A percentile compares a stretch with the other conserved stretches of the same genome.
Evolutionary conservation across 2,888 invertebrate species (phyloP).

Genomic region (Nymphalis urticae): DNA sequence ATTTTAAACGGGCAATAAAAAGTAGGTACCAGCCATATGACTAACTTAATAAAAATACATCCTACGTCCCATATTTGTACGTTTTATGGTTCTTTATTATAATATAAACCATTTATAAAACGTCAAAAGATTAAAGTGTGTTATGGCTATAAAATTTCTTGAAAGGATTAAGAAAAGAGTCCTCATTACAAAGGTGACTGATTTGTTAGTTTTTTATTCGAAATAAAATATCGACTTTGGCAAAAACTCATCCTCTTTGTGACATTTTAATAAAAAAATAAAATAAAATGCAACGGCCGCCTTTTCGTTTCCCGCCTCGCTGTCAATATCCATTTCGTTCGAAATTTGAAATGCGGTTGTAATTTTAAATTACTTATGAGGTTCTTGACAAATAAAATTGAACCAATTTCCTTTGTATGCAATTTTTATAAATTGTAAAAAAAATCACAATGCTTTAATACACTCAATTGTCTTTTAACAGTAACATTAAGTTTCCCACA

Average conservation of each 20-base stretch:
- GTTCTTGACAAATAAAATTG: slow-evolving; percentile 7
- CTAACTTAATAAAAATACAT: slow-evolving; percentile 22
- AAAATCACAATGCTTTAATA: slow-evolving; percentile 9
- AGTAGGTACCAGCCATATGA: slow-evolving; percentile 8
- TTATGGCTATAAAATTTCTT: slow-evolving; percentile 33
- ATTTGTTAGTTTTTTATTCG: slow-evolving; percentile 32
- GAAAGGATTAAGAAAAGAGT: slow-evolving; percentile 27
- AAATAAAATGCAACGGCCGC: slow-evolving; percentile 59
- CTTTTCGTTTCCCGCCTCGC: slow-evolving; percentile 61
- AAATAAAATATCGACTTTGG: slow-evolving; percentile 48
- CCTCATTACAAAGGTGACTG: slow-evolving; percentile 33
- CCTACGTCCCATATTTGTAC: slow-evolving; percentile 24
- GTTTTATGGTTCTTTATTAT: slow-evolving; percentile 22
- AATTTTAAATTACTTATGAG: slow-evolving; percentile 15
- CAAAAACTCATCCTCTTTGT: slow-evolving; percentile 53
- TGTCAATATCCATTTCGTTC: slow-evolving; percentile 58
- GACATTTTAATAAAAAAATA: slow-evolving; percentile 57
- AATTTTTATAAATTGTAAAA: neutral
- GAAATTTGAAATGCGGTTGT: slow-evolving; percentile 20
- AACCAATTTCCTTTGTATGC: neutral
- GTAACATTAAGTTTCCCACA: slow-evolving; percentile 37
- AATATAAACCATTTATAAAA: slow-evolving; percentile 35
- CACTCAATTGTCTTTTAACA: slow-evolving; percentile 30
- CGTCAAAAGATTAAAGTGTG: slow-evolving; percentile 31
- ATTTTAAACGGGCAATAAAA: slow-evolving; percentile 21